phyloP scores from a whole-genome alignment of 2,797 vertebrate species.

The Zenarchopterus dispar region DNA sequence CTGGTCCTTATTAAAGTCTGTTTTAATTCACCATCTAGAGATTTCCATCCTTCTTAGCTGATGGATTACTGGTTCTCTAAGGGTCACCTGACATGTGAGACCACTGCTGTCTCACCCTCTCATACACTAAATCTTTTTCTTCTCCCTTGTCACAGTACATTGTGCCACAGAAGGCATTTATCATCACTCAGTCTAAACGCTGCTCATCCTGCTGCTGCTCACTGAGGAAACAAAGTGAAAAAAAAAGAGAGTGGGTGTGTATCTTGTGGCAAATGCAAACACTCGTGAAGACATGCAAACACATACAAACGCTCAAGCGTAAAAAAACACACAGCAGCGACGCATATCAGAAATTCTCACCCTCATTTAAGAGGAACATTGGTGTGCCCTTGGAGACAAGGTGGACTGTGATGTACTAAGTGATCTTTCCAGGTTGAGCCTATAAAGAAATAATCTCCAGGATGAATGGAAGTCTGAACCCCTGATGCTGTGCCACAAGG shows the following conservation, averaged over 20 bases:
- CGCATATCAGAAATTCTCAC: constrained; percentile 45
- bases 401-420: constrained; percentile 71
- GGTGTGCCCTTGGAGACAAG: constrained; percentile 71
- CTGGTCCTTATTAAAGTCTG: background rate
- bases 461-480: constrained; percentile 57
- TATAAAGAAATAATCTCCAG: constrained; percentile 63
- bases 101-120: background rate
- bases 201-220: constrained; percentile 29
- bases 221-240: constrained; percentile 20
- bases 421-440: constrained; percentile 41
- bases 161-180: constrained; percentile 18
- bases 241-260: background rate
- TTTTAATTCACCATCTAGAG: background rate
- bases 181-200: constrained; percentile 18
- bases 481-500: constrained; percentile 19
- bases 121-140: background rate
- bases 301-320: background rate
- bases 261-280: constrained; percentile 27
- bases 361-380: constrained; percentile 58
- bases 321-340: constrained; percentile 30
- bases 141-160: constrained; percentile 13
- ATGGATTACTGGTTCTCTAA: background rate
- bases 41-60: background rate
- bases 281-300: background rate
- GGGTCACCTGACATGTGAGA: constrained; percentile 4